phyloP scores from a whole-genome alignment of 1,140 invertebrate species.

The Sitophilus oryzae region DNA sequence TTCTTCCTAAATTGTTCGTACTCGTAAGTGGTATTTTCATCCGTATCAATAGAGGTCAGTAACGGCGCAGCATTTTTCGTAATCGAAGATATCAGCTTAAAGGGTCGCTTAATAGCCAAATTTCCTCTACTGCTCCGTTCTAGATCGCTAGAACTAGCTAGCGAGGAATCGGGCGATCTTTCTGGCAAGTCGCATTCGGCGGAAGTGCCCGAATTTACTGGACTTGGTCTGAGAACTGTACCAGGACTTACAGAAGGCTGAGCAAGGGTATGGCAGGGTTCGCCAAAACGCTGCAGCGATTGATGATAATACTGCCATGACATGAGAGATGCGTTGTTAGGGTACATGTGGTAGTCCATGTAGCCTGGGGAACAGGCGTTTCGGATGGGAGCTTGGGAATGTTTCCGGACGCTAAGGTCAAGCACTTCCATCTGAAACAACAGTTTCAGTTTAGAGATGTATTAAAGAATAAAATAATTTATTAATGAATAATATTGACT shows the following conservation, averaged over 20 bases:
- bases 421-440: slow-evolving; percentile 8
- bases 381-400: background rate
- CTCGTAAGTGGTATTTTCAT: slow-evolving; percentile 50
- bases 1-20: slow-evolving; percentile 61
- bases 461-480: too few species aligned
- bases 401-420: background rate
- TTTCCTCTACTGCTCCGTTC: background rate
- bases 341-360: background rate
- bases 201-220: background rate
- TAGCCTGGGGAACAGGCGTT: background rate
- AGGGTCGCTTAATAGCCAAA: background rate
- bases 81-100: background rate
- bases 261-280: too few species aligned
- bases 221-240: background rate
- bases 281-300: background rate
- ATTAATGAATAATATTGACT: too few species aligned
- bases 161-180: background rate
- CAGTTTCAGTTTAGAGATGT: background rate
- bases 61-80: background rate
- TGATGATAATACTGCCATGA: background rate
- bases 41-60: background rate
- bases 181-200: background rate
- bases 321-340: background rate
- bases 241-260: background rate
- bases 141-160: background rate